phyloP scores from a whole-genome alignment of 2,888 invertebrate species.

The Alcis repandata region DNA sequence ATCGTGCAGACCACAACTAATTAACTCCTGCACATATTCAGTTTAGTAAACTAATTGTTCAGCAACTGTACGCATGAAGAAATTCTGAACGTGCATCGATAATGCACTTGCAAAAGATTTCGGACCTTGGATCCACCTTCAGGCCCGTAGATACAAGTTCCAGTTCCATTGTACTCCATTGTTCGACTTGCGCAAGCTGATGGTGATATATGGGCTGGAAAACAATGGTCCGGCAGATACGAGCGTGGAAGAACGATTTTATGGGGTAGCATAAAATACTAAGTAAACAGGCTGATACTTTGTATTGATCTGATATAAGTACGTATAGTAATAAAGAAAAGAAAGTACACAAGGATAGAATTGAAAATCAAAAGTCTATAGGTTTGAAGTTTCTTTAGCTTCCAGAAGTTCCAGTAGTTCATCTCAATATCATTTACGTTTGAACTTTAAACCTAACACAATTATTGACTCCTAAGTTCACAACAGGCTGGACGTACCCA shows the following conservation, averaged over 20 bases:
- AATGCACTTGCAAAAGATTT: constrained; percentile 76
- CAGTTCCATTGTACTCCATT: constrained; percentile 42
- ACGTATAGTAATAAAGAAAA: too few species aligned
- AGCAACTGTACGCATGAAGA: constrained; percentile 45
- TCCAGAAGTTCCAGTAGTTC: too few species aligned
- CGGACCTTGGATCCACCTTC: constrained; percentile 52
- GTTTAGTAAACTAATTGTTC: constrained; percentile 22
- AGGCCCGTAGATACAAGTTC: constrained; percentile 15
- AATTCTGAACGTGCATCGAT: constrained; percentile 55
- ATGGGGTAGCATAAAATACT: not conserved
- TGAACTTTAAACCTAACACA: too few species aligned
- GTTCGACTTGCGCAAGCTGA: constrained; percentile 52
- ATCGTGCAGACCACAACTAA: too few species aligned
- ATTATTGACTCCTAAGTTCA: too few species aligned
- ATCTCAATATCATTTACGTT: too few species aligned
- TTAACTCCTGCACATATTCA: not conserved
- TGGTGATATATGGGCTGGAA: constrained; percentile 53
- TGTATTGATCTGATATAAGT: not conserved
- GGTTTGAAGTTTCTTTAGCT: too few species aligned
- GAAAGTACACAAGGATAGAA: too few species aligned
- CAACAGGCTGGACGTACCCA: too few species aligned
- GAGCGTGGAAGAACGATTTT: constrained; percentile 17
- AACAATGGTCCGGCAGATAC: constrained; percentile 39
- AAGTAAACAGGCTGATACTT: not conserved
- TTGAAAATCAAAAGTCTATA: too few species aligned